Conservation (phyloP, 2,113 vertebrate genomes). For the Syngnathus scovelli region DNA sequence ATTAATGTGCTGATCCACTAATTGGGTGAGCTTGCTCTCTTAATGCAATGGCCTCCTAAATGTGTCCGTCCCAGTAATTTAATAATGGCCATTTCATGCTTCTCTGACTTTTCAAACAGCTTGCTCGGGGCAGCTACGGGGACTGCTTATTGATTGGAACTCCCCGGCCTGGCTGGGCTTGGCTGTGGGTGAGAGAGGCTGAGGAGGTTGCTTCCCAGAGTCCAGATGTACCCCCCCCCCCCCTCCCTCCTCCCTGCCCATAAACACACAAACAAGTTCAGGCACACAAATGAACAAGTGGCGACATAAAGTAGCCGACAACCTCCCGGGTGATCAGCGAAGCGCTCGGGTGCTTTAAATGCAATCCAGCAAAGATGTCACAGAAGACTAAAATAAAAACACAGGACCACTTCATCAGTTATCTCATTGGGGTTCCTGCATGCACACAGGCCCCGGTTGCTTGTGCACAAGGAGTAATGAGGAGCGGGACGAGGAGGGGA, state of each 20-base stretch:
- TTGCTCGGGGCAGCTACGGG: slow-evolving; percentile 70
- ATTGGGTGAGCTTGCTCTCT: slow-evolving; percentile 73
- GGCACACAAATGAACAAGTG: slow-evolving; percentile 23
- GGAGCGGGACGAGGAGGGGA: slow-evolving; percentile 50
- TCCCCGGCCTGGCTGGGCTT: slow-evolving; percentile 45
- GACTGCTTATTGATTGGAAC: slow-evolving; percentile 69
- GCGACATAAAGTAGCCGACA: slow-evolving; percentile 10
- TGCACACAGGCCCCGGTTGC: slow-evolving; percentile 18
- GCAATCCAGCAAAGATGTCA: slow-evolving; percentile 22
- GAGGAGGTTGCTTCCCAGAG: slow-evolving; percentile 65
- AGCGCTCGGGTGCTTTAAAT: slow-evolving; percentile 20
- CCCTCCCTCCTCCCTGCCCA: slow-evolving; percentile 18
- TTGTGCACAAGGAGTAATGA: slow-evolving; percentile 59
- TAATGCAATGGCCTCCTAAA: slow-evolving; percentile 76
- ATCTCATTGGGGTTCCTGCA: slow-evolving; percentile 29
- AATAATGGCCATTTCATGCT: slow-evolving; percentile 77
- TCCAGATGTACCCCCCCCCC: slow-evolving; percentile 35
- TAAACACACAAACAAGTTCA: slow-evolving; percentile 46
- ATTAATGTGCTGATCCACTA: slow-evolving; percentile 71
- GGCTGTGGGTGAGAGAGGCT: slow-evolving; percentile 61
- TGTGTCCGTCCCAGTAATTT: slow-evolving; percentile 75
- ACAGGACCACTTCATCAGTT: slow-evolving; percentile 31
- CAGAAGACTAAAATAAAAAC: slow-evolving; percentile 46
- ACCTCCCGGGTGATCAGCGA: slow-evolving; percentile 22
- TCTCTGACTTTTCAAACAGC: slow-evolving; percentile 77